Evolutionary conservation across 2,113 vertebrate species (phyloP).

Genomic region (Thermophis baileyi): DNA sequence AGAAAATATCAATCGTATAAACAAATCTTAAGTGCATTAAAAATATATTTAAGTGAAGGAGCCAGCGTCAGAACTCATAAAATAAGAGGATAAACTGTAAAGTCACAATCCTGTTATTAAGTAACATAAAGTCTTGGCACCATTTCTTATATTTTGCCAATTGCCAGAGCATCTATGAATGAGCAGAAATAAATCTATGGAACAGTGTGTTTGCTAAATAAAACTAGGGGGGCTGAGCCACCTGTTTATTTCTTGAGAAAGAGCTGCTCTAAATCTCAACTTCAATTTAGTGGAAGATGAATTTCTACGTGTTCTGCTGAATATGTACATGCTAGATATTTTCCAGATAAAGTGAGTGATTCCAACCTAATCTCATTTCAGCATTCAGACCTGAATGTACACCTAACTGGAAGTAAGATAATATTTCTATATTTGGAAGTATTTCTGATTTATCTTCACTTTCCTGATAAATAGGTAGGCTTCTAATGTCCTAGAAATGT

Average conservation of each 20-base stretch:
- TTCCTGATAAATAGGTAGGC: neutral
- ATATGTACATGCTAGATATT: neutral
- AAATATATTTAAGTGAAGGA: neutral
- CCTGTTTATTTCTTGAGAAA: neutral
- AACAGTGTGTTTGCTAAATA: neutral
- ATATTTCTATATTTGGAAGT: neutral
- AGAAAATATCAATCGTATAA: slow-evolving; percentile 54
- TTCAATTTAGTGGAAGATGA: neutral
- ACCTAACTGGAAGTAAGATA: neutral
- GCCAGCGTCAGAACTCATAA: slow-evolving; percentile 47
- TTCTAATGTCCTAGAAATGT: neutral
- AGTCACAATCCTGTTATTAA: slow-evolving; percentile 43
- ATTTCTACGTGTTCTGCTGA: neutral
- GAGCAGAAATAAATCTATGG: neutral
- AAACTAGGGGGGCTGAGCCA: neutral
- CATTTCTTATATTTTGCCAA: slow-evolving; percentile 21
- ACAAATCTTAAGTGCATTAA: slow-evolving; percentile 52
- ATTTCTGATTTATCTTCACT: neutral
- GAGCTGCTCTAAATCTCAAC: neutral
- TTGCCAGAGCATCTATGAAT: neutral
- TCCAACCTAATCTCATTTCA: neutral
- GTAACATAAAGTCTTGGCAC: slow-evolving; percentile 19
- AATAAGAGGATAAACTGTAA: slow-evolving; percentile 56
- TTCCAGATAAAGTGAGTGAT: neutral
- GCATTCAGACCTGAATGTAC: neutral